A percentile compares a stretch with the other conserved stretches of the same genome.
These are phyloP conservation scores for Colletes gigas DNA, from an alignment of 1,140 invertebrate species.

Conservation along the genomic window DNA sequence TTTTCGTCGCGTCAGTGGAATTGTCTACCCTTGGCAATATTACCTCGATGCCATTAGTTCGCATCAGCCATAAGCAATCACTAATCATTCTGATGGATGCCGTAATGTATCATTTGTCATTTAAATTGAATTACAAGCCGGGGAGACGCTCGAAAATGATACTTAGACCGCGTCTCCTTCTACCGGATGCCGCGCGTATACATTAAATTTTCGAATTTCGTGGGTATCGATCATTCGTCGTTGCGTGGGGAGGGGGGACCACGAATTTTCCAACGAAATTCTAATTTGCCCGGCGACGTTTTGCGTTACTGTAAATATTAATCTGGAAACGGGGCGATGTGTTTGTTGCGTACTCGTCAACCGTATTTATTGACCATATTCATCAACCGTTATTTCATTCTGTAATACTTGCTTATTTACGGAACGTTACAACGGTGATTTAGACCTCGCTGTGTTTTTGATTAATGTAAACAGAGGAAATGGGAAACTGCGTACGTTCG, in stretches of 20 bases:
- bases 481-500: not conserved
- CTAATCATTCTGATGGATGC: constrained; percentile 58
- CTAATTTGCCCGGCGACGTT: constrained; percentile 19
- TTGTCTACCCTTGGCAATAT: constrained; percentile 42
- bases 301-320: constrained; percentile 43
- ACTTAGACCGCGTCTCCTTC: not conserved
- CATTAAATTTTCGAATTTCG: constrained; percentile 31
- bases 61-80: constrained; percentile 55
- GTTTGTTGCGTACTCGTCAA: constrained; percentile 24
- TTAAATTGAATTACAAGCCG: constrained; percentile 49
- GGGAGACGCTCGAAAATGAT: constrained; percentile 46
- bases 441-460: constrained; percentile 5
- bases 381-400: constrained; percentile 42
- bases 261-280: constrained; percentile 32
- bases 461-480: constrained; percentile 33
- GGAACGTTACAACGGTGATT: constrained; percentile 24
- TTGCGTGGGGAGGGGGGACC: not conserved
- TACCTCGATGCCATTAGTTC: constrained; percentile 54
- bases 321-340: constrained; percentile 30
- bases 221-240: constrained; percentile 23
- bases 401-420: constrained; percentile 35
- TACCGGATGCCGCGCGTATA: constrained; percentile 4
- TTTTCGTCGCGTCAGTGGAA: constrained; percentile 53
- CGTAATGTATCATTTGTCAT: constrained; percentile 57
- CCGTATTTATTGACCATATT: constrained; percentile 39